A percentile compares a stretch with the other conserved stretches of the same genome.
Evolutionary conservation across 1,140 invertebrate species (phyloP).

Genomic region (Hycleus cichorii): DNA sequence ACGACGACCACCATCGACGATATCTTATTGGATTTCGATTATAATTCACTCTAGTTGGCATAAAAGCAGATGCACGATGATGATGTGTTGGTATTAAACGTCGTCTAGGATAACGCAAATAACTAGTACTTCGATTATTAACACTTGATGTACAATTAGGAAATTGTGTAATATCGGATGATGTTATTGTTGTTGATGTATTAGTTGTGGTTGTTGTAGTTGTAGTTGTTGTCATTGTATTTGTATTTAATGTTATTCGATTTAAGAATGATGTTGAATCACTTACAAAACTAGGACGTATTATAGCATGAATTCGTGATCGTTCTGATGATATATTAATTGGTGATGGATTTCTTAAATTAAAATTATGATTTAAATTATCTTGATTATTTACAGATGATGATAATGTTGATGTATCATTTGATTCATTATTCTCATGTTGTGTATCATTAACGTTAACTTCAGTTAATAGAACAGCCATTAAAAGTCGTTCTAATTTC

Average conservation of each 20-base stretch:
- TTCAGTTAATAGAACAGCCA: constrained; percentile 22
- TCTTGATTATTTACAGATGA: background rate
- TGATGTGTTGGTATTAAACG: constrained; percentile 26
- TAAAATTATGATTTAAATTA: background rate
- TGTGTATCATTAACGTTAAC: constrained; percentile 15
- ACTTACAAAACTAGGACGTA: constrained; percentile 1
- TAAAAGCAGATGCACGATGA: constrained; percentile 32
- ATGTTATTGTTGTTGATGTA: background rate
- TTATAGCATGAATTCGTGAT: constrained; percentile 2
- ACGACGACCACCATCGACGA: too few relatives aligned
- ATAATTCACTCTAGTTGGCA: constrained; percentile 32
- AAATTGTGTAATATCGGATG: background rate
- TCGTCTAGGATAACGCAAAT: constrained; percentile 12
- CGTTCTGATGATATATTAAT: constrained; percentile 1
- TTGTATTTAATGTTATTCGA: background rate
- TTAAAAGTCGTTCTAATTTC: constrained; percentile 22
- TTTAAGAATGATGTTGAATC: too few relatives aligned
- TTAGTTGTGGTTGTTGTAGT: constrained; percentile 1
- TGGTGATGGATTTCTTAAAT: background rate
- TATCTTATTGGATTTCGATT: constrained; percentile 9
- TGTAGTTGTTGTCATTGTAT: background rate
- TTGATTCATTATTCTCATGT: constrained; percentile 2
- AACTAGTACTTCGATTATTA: too few relatives aligned
- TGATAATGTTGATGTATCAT: background rate
- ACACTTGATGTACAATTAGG: background rate